Evolutionary conservation across 2,888 invertebrate genomes (phyloP).

Genomic region (Gymnoscelis rufifasciata): DNA sequence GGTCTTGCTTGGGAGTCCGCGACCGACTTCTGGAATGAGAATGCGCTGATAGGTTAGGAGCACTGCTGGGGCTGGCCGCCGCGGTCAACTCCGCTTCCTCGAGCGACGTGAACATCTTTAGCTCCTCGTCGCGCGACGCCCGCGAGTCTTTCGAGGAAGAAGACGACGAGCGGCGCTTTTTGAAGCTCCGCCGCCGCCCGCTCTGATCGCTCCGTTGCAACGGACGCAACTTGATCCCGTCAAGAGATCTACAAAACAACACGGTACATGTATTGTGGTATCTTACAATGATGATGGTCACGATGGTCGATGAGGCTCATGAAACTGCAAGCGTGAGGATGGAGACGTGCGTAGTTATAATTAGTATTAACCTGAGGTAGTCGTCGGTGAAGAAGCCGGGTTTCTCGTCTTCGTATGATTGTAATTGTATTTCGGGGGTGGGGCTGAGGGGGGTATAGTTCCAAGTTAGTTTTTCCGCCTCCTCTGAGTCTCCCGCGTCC

Average conservation of each 20-base stretch:
- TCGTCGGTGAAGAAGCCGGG: conserved; percentile 67
- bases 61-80: conserved; percentile 61
- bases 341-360: conserved; percentile 47
- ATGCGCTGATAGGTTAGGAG: conserved; percentile 73
- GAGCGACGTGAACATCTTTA: conserved; percentile 81
- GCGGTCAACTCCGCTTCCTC: conserved; percentile 80
- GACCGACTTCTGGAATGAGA: conserved; percentile 78
- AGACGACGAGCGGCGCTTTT: conserved; percentile 80
- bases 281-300: conserved; percentile 54
- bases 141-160: conserved; percentile 80
- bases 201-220: conserved; percentile 81
- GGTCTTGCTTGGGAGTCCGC: conserved; percentile 58
- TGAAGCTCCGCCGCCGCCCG: conserved; percentile 79
- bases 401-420: conserved; percentile 74
- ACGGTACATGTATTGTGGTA: conserved; percentile 67
- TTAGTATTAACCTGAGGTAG: conserved; percentile 73
- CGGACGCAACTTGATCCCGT: conserved; percentile 82
- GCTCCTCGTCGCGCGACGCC: conserved; percentile 81
- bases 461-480: conserved; percentile 65
- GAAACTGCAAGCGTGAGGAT: conserved; percentile 45
- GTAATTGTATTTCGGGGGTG: conserved; percentile 70
- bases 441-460: conserved; percentile 67
- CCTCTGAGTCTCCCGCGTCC: conserved; percentile 27
- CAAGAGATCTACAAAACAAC: conserved; percentile 80
- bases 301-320: conserved; percentile 29